A percentile compares a stretch with the other conserved stretches of the same genome.
Conservation (phyloP, 1,140 invertebrate genomes). For the Nomia melanderi region DNA sequence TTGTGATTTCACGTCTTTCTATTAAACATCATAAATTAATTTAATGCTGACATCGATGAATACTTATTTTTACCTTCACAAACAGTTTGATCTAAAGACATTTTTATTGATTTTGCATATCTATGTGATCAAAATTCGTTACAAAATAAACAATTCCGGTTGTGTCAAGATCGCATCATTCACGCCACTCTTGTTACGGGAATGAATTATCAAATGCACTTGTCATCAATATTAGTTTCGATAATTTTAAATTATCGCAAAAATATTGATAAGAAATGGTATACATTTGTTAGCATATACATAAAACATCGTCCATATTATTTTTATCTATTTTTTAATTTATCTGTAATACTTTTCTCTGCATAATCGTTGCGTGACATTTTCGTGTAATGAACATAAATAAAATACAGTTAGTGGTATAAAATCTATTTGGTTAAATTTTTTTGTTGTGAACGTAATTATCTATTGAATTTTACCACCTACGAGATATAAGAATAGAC, state of each 20-base stretch:
- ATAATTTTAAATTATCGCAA: background rate
- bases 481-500: too few relatives aligned
- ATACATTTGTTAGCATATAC: too few relatives aligned
- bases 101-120: slow-evolving; percentile 65
- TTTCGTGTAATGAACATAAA: too few relatives aligned
- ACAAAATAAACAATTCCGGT: slow-evolving; percentile 19
- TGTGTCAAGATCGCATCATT: background rate
- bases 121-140: background rate
- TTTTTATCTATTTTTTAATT: too few relatives aligned
- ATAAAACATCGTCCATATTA: too few relatives aligned
- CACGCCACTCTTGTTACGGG: slow-evolving; percentile 7
- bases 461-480: too few relatives aligned
- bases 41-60: slow-evolving; percentile 32
- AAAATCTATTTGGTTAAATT: too few relatives aligned
- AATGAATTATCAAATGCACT: background rate
- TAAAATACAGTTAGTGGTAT: too few relatives aligned
- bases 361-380: too few relatives aligned
- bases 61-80: slow-evolving; percentile 85
- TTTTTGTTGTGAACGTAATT: too few relatives aligned
- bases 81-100: slow-evolving; percentile 89
- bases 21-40: slow-evolving; percentile 31
- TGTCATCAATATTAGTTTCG: background rate
- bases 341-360: too few relatives aligned
- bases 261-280: background rate
- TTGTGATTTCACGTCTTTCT: background rate